Evolutionary conservation across 2,113 vertebrate genomes (phyloP), one percentile per base, ranked within the genome.

Genomic region (Ellobius talpinus): DNA sequence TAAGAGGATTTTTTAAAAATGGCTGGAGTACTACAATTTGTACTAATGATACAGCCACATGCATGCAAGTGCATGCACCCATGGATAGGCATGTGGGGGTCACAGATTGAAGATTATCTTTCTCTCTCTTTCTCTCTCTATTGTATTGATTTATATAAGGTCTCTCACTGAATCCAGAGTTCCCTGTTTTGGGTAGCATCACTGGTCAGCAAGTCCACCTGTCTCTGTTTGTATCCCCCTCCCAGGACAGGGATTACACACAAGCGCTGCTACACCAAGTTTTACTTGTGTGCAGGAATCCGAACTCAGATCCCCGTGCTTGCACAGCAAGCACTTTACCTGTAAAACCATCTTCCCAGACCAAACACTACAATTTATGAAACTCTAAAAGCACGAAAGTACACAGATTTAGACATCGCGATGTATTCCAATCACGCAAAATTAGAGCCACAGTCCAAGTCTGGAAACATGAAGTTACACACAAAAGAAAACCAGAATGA

Each of bases 321-420:
- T 14, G 5, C 4, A 55, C 12, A 12, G 21, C 36, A 61, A 61
- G 21, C n/a, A 63, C 55, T 42, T 42, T 16, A 29, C 33, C n/a
- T 63, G n/a, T 55, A 39, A 42, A 84, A 17, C 55, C n/a, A 42
- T 42, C 81, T 63, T 26, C 55, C 55, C 23, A 29, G n/a, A 61
- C 55, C 55, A 84, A 63, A 84, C 24, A 84, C n/a, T 61, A 17
- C n/a, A 73, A 78, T 84, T 81, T 36, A 8, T 78, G 23, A 88
- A 9, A 95, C 79, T 31, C 66, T 47, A 94, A 87, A 96, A 82
- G 21, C 11, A 66, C 63, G 13, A 90, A 78, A 79, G 19, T 63
- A 6, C 11, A 61, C 10, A 81, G 77, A 93, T 81, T 89, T 13
- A 58, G 42, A 55, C 89, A 70, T 61, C 31, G 17, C 2, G 55